Conservation (phyloP, 1,140 invertebrate species). For the Pseudomyrmex pallidus region DNA sequence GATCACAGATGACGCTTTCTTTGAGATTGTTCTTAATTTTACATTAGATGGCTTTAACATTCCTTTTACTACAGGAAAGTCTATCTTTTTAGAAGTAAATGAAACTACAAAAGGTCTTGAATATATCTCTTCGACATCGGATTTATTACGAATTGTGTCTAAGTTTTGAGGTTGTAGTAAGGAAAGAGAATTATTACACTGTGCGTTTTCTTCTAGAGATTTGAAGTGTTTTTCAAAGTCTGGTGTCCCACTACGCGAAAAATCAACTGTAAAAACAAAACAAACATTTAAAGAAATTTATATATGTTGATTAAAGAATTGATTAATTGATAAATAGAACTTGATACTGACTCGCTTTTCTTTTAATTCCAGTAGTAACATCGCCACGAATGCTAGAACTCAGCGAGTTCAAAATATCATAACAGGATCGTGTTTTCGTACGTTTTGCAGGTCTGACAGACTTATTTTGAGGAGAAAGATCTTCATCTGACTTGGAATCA, state of each 20-base stretch:
- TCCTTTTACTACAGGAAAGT: conserved; percentile 49
- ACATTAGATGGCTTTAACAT: conserved; percentile 53
- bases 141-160: background rate
- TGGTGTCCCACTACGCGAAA: conserved; percentile 79
- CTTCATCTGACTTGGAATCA: conserved; percentile 81
- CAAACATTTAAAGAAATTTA: background rate
- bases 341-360: conserved; percentile 81
- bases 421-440: conserved; percentile 82
- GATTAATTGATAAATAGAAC: background rate
- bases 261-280: conserved; percentile 73
- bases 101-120: background rate
- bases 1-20: background rate
- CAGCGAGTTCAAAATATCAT: conserved; percentile 82
- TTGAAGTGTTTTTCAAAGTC: conserved; percentile 83
- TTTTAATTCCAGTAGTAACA: conserved; percentile 79
- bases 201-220: conserved; percentile 72
- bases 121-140: conserved; percentile 6
- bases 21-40: background rate
- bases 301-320: background rate
- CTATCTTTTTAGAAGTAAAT: conserved; percentile 1
- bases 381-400: conserved; percentile 79
- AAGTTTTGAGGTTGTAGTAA: background rate
- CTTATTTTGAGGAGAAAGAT: conserved; percentile 76
- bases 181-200: background rate
- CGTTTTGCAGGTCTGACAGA: conserved; percentile 79